phyloP scores from a whole-genome alignment of 2,113 vertebrate genomes.

The Bothrops jararaca region DNA sequence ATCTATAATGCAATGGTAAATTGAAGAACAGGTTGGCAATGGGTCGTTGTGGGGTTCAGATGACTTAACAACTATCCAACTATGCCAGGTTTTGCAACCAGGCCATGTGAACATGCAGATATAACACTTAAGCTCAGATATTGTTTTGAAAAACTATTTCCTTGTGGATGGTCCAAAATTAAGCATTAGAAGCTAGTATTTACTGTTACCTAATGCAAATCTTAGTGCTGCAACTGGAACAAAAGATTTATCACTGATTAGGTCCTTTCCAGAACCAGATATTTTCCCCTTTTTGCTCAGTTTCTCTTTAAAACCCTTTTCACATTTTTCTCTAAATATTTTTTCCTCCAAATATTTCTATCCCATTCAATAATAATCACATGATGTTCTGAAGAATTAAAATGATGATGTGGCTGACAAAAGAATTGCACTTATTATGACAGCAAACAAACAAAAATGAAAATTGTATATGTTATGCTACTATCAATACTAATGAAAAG shows the following conservation, averaged over 20 bases:
- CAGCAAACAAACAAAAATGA: background rate
- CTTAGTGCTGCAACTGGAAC: background rate
- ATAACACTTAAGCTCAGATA: background rate
- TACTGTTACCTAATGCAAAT: background rate
- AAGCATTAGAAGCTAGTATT: background rate
- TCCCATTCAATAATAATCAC: background rate
- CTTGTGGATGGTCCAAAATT: background rate
- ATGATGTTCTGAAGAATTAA: background rate
- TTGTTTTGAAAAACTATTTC: background rate
- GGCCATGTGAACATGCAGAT: background rate
- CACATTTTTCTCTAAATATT: background rate
- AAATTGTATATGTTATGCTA: background rate
- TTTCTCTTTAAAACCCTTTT: background rate
- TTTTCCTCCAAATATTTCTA: background rate
- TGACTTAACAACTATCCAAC: background rate
- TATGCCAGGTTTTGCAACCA: background rate
- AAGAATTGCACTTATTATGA: background rate
- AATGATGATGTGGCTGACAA: background rate
- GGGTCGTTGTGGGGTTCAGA: no score
- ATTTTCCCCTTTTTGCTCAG: background rate
- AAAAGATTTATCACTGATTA: background rate
- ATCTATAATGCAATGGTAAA: background rate
- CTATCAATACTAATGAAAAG: background rate
- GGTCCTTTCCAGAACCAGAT: background rate
- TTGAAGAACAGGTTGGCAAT: background rate